These are phyloP conservation scores for Pantherophis guttatus DNA, from an alignment of 2,113 vertebrate genomes.

Conservation along the genomic window DNA sequence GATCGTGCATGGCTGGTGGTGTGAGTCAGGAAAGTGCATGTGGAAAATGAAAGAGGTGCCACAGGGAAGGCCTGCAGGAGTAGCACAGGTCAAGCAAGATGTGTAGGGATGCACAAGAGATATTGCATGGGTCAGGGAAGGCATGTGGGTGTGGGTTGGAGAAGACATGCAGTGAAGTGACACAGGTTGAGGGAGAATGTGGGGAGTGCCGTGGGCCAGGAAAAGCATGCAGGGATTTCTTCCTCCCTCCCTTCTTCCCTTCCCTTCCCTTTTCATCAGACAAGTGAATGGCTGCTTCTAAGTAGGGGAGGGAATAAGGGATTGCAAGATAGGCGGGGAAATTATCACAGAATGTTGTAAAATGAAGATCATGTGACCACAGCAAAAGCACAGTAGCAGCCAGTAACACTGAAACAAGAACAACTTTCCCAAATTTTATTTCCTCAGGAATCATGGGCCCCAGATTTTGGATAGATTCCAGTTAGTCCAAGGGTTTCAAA, in stretches of 20 bases:
- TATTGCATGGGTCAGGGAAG: not conserved
- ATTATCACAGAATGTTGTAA: not conserved
- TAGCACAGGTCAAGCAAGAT: not conserved
- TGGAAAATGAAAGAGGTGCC: not conserved
- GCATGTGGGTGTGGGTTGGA: not conserved
- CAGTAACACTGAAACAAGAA: not conserved
- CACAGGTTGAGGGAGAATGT: not conserved
- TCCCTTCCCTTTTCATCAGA: not conserved
- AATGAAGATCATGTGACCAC: not conserved
- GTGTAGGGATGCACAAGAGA: not conserved
- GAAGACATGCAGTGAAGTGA: not conserved
- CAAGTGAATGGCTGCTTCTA: not conserved
- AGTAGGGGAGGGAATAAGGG: not conserved
- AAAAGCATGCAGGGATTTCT: not conserved
- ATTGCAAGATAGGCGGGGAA: not conserved
- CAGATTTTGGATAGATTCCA: not conserved
- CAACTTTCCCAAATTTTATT: not conserved
- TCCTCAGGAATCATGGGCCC: not conserved
- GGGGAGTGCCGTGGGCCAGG: not conserved
- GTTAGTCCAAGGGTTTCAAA: not conserved
- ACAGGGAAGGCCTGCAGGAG: not conserved
- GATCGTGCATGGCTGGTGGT: not conserved
- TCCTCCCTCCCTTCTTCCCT: not conserved
- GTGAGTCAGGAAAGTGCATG: not conserved
- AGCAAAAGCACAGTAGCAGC: not conserved